phyloP scores from a whole-genome alignment of 2,113 vertebrate genomes.

The Sitta europaea region DNA sequence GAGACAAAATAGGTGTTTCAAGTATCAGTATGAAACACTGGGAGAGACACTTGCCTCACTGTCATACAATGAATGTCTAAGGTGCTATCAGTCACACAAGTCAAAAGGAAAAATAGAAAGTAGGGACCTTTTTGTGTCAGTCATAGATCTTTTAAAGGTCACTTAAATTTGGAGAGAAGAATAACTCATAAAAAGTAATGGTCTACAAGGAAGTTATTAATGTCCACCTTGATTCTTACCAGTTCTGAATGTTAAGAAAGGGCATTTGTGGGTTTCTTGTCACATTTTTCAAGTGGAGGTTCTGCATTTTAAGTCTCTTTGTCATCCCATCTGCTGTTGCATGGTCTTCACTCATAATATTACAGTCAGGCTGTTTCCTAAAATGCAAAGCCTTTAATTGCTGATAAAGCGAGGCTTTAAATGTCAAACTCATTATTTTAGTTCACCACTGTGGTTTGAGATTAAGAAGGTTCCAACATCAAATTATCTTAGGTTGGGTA shows the following conservation, averaged over 20 bases:
- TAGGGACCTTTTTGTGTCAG: neutral
- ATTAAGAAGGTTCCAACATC: neutral
- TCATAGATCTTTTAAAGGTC: neutral
- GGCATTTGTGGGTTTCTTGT: neutral
- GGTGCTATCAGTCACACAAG: neutral
- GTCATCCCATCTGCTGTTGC: neutral
- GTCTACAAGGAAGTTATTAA: neutral
- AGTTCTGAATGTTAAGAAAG: neutral
- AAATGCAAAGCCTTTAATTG: neutral
- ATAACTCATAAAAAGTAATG: neutral
- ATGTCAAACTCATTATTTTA: neutral
- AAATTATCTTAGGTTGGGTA: neutral
- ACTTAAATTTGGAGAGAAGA: neutral
- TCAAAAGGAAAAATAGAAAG: neutral
- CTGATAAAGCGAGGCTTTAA: neutral
- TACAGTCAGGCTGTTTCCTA: neutral
- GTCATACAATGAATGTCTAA: neutral
- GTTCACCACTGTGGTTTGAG: neutral
- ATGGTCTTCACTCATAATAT: neutral
- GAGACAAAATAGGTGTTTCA: neutral
- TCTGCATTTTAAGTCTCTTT: neutral
- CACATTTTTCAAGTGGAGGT: neutral
- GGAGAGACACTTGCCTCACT: neutral
- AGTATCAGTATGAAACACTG: neutral
- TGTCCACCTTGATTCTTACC: neutral